Percentiles rank a stretch among this genome's conserved stretches.
These are phyloP conservation scores for Grammomys dolichurus DNA, from an alignment of 2,113 vertebrate genomes.

Conservation along the genomic window DNA sequence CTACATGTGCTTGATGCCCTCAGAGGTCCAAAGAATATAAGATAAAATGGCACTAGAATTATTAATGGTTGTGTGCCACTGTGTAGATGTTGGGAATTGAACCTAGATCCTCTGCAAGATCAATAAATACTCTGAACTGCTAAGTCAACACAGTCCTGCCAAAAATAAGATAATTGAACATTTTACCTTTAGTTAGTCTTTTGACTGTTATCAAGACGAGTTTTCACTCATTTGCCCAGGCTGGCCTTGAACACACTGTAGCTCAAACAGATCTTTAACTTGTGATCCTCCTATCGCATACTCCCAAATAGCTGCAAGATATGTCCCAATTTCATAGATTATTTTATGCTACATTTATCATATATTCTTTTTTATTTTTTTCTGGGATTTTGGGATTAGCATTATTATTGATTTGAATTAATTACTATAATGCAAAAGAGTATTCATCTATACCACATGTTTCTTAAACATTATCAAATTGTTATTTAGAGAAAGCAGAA, in stretches of 20 bases:
- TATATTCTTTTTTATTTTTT: not conserved
- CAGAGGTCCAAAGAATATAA: not conserved
- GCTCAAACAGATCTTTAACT: not conserved
- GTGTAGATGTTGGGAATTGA: not conserved
- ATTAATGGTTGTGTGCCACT: not conserved
- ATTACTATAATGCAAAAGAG: not conserved
- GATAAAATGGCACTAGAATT: not conserved
- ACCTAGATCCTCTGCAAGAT: not conserved
- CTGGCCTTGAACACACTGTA: not conserved
- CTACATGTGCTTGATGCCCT: no score
- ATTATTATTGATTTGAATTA: not conserved
- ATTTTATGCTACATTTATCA: not conserved
- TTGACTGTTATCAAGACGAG: not conserved
- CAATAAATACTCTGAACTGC: not conserved
- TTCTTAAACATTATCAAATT: not conserved
- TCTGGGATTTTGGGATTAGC: not conserved
- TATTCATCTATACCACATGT: not conserved
- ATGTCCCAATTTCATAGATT: no score
- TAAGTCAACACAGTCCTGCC: not conserved
- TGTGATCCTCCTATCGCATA: not conserved
- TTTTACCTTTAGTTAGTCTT: not conserved
- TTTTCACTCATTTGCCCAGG: not conserved
- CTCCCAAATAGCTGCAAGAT: not conserved
- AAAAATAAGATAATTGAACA: no score
- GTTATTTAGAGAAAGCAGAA: not conserved